Conservation (phyloP, 2,113 vertebrate species). For the Tetraodon nigroviridis region DNA sequence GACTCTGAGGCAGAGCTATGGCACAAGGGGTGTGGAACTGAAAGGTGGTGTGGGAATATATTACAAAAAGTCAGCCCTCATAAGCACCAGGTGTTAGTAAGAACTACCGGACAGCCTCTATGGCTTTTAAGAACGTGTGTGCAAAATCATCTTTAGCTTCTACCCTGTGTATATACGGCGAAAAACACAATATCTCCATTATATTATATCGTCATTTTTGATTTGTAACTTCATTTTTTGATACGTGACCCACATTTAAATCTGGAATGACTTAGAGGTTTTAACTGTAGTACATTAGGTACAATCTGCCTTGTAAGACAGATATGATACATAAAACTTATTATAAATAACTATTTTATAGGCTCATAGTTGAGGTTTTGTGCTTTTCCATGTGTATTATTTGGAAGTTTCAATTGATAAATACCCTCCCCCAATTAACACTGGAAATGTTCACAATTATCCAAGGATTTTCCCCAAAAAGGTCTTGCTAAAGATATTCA, state of each 20-base stretch:
- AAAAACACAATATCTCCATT: slow-evolving; percentile 16
- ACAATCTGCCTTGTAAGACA: slow-evolving; percentile 8
- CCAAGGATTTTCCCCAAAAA: neutral
- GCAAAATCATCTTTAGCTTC: slow-evolving; percentile 45
- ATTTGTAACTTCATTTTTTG: slow-evolving; percentile 9
- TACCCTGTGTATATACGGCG: slow-evolving; percentile 12
- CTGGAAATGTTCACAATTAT: slow-evolving; percentile 15
- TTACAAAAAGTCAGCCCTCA: slow-evolving; percentile 4
- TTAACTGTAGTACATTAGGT: neutral
- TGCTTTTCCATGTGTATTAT: slow-evolving; percentile 36
- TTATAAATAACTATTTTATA: neutral
- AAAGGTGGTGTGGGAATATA: slow-evolving; percentile 1
- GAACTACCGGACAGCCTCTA: slow-evolving; percentile 43
- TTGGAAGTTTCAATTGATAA: too few species aligned
- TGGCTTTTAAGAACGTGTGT: slow-evolving; percentile 54
- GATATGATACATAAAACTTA: slow-evolving; percentile 1
- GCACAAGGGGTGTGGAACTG: neutral
- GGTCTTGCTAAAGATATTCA: slow-evolving; percentile 7
- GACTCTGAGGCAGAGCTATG: slow-evolving; percentile 1
- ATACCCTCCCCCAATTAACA: neutral
- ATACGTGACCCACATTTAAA: slow-evolving; percentile 1
- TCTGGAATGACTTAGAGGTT: neutral
- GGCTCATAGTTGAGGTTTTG: slow-evolving; percentile 25
- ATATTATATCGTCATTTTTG: slow-evolving; percentile 12
- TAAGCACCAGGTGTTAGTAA: slow-evolving; percentile 49